Conservation (phyloP, 2,888 invertebrate species). For the Harpagoxenus sublaevis region DNA sequence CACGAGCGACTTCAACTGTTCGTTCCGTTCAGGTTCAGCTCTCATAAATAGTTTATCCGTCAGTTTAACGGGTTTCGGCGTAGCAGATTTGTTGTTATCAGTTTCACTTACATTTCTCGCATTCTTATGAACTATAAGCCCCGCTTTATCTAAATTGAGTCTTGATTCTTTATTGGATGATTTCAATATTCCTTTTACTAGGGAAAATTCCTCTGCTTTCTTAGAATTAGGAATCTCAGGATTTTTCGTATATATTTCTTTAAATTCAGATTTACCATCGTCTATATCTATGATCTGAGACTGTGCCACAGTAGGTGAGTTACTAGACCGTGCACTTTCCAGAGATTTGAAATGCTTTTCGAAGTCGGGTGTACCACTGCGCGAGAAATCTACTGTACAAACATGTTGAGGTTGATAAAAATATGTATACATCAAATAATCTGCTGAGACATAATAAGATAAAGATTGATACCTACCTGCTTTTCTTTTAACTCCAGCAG, state of each 20-base stretch:
- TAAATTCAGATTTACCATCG: neutral
- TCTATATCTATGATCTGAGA: neutral
- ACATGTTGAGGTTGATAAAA: neutral
- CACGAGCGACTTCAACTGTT: constrained; percentile 80
- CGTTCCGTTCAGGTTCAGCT: constrained; percentile 82
- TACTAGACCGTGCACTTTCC: constrained; percentile 62
- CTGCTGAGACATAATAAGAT: neutral
- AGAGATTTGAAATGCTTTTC: constrained; percentile 84
- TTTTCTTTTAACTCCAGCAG: constrained; percentile 83
- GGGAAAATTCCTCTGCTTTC: constrained; percentile 28
- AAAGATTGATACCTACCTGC: constrained; percentile 77
- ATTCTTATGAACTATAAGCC: neutral
- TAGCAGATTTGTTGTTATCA: neutral
- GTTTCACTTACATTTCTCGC: neutral
- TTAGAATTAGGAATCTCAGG: neutral
- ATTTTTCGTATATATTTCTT: constrained; percentile 9
- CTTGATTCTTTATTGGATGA: neutral
- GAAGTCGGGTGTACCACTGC: constrained; percentile 81
- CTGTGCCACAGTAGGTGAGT: constrained; percentile 26
- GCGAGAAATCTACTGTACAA: constrained; percentile 78
- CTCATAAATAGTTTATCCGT: constrained; percentile 84
- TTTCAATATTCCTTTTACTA: constrained; percentile 69
- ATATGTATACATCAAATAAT: neutral
- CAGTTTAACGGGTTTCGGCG: constrained; percentile 58
- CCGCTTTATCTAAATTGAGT: neutral